Evolutionary conservation across 2,888 invertebrate genomes (phyloP).

Genomic region (Germaria angustata): DNA sequence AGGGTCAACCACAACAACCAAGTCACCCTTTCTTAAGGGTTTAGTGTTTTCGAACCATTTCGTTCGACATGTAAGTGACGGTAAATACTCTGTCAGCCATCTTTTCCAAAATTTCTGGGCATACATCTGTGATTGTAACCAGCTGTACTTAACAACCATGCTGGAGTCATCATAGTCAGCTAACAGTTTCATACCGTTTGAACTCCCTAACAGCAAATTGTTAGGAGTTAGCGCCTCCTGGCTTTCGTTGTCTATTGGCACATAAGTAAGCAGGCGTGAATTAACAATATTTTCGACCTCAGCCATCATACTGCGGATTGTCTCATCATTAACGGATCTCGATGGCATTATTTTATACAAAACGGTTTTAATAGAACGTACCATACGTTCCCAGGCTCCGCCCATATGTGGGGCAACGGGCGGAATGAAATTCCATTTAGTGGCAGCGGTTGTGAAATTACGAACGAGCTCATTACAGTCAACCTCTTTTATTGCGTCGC

Average conservation of each 20-base stretch:
- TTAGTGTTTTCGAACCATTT: slow-evolving; percentile 52
- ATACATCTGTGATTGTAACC: no score
- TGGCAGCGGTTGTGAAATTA: no score
- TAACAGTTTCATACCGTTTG: neutral
- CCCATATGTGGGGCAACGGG: no score
- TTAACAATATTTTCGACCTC: neutral
- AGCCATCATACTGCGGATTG: neutral
- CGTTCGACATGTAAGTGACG: slow-evolving; percentile 29
- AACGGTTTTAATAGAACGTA: neutral
- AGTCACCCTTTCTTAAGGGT: slow-evolving; percentile 15
- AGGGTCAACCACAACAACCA: no score
- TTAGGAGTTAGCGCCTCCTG: neutral
- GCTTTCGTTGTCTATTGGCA: neutral
- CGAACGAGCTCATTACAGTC: no score
- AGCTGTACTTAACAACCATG: no score
- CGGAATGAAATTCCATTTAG: no score
- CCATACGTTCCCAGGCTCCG: no score
- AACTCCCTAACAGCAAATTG: neutral
- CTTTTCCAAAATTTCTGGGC: no score
- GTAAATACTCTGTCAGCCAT: slow-evolving; percentile 47
- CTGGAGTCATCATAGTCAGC: no score
- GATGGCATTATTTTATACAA: neutral
- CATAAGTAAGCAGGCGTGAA: neutral
- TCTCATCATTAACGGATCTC: neutral
- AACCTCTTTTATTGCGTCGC: no score